A percentile compares a stretch with the other conserved stretches of the same genome.
Conservation (phyloP, 2,888 invertebrate genomes). For the Schizotus pectinicornis region DNA sequence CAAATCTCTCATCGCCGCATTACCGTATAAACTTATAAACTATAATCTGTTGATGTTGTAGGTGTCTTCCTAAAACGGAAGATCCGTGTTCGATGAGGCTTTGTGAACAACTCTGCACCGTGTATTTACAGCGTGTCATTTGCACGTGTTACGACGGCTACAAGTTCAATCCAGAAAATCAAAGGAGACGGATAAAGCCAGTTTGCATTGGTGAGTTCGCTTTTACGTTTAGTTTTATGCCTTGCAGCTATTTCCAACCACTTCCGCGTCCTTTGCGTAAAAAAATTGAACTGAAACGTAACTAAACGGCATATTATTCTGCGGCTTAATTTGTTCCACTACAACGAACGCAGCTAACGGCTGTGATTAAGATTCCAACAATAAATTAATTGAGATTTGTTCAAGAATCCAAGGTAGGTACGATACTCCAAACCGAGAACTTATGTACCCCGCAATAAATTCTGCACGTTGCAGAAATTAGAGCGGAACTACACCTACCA, state of each 20-base stretch:
- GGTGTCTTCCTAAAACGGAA: slow-evolving; percentile 66
- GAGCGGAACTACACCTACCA: too few species aligned
- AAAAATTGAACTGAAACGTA: slow-evolving; percentile 7
- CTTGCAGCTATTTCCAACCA: background rate
- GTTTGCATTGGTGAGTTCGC: slow-evolving; percentile 64
- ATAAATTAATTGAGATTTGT: too few species aligned
- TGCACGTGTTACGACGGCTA: slow-evolving; percentile 71
- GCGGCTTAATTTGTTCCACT: slow-evolving; percentile 15
- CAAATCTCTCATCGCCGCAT: background rate
- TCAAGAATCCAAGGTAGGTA: too few species aligned
- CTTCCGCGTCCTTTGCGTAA: background rate
- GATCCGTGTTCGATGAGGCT: slow-evolving; percentile 69
- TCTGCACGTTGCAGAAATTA: too few species aligned
- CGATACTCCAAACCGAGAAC: too few species aligned
- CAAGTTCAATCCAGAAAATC: slow-evolving; percentile 66
- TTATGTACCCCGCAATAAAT: too few species aligned
- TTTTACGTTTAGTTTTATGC: slow-evolving; percentile 17
- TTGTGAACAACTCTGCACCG: slow-evolving; percentile 71
- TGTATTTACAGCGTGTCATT: slow-evolving; percentile 67
- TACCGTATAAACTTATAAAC: background rate
- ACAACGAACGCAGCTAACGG: slow-evolving; percentile 6
- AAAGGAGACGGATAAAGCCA: slow-evolving; percentile 64
- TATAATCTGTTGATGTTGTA: slow-evolving; percentile 45
- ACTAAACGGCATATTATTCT: slow-evolving; percentile 11
- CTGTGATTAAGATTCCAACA: too few species aligned